Conservation (phyloP, 2,888 invertebrate genomes). For the Dynastes hyllus region DNA sequence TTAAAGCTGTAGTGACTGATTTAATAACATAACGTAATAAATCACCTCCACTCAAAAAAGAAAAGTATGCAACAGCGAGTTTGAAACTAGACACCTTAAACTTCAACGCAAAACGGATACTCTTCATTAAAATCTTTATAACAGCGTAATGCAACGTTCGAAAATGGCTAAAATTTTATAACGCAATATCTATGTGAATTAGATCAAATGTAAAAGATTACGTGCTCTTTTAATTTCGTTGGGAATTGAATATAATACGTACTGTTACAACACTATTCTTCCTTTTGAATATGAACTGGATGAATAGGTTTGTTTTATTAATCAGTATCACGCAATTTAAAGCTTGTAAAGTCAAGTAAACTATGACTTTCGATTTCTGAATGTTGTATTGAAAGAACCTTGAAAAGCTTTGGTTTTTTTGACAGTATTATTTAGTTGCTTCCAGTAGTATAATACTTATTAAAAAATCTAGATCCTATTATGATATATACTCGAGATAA, state of each 20-base stretch:
- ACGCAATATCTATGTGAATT: background rate
- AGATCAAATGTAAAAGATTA: background rate
- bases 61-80: background rate
- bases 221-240: slow-evolving; percentile 3
- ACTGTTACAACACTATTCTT: too few species aligned
- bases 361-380: background rate
- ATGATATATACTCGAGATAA: too few species aligned
- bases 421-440: background rate
- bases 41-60: background rate
- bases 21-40: background rate
- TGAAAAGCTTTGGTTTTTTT: slow-evolving; percentile 14
- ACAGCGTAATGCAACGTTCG: background rate
- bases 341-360: background rate
- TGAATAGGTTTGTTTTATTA: too few species aligned
- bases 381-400: background rate
- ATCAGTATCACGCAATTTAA: background rate
- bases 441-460: background rate
- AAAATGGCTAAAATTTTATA: slow-evolving; percentile 6
- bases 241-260: background rate
- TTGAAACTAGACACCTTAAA: too few species aligned
- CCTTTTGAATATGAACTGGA: too few species aligned
- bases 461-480: background rate
- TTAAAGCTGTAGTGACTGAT: background rate
- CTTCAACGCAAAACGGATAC: background rate
- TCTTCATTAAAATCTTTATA: background rate